These are phyloP conservation scores for Hyphantria cunea DNA, from an alignment of 1,140 invertebrate species.

Conservation along the genomic window DNA sequence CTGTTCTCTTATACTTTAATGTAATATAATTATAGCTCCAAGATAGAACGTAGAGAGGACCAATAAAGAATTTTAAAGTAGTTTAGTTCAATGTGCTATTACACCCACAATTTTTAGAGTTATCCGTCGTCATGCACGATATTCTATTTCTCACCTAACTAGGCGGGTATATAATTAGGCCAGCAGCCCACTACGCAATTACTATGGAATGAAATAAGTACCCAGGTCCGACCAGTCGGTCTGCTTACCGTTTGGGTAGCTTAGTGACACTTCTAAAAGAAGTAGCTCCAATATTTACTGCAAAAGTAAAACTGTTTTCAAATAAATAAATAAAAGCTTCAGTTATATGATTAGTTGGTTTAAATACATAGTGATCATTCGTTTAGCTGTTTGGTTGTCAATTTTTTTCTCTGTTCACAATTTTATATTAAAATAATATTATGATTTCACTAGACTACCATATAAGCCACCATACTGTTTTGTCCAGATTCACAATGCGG, in stretches of 20 bases:
- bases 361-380: too few species aligned
- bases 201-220: conserved; percentile 47
- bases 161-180: conserved; percentile 44
- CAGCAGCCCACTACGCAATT: conserved; percentile 41
- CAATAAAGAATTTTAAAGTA: conserved; percentile 15
- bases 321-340: too few species aligned
- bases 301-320: too few species aligned
- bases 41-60: neutral
- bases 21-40: too few species aligned
- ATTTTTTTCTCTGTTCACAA: too few species aligned
- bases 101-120: conserved; percentile 22
- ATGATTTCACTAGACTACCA: too few species aligned
- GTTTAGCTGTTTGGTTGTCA: too few species aligned
- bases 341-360: too few species aligned
- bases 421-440: too few species aligned
- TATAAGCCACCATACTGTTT: too few species aligned
- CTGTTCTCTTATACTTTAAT: too few species aligned
- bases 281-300: neutral
- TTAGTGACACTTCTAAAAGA: conserved; percentile 17
- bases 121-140: conserved; percentile 12
- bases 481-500: too few species aligned
- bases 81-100: conserved; percentile 18
- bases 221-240: conserved; percentile 1
- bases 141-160: conserved; percentile 38
- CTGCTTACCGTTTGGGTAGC: conserved; percentile 19